These are phyloP conservation scores for Ctenoplectra terminalis DNA, from an alignment of 1,140 invertebrate genomes.

Conservation along the genomic window DNA sequence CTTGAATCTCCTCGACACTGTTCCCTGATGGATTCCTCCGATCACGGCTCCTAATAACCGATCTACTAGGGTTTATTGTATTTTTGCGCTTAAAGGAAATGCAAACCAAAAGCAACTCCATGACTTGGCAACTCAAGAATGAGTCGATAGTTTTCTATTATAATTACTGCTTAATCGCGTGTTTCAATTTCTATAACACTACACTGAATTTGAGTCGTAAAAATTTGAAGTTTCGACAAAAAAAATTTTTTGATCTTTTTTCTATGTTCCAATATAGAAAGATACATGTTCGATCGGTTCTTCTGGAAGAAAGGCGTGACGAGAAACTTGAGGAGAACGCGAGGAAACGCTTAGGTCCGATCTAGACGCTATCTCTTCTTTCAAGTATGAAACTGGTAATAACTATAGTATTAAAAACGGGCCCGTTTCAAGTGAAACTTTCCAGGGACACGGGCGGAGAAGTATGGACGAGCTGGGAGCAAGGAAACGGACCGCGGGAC, in stretches of 20 bases:
- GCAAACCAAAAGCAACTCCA: no score
- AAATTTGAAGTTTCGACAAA: no score
- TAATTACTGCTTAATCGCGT: background rate
- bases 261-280: no score
- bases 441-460: background rate
- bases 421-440: conserved; percentile 19
- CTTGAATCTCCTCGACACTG: conserved; percentile 43
- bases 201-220: background rate
- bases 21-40: conserved; percentile 23
- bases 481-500: background rate
- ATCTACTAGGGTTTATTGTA: background rate
- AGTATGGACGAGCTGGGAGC: conserved; percentile 8
- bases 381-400: background rate
- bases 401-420: background rate
- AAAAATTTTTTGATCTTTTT: no score
- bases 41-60: conserved; percentile 8
- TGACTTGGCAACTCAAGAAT: no score
- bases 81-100: background rate
- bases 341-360: background rate
- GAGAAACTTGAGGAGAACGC: background rate
- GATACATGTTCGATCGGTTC: no score
- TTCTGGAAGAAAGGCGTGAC: background rate
- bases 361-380: background rate
- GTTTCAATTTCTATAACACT: background rate
- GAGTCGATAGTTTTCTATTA: no score